Evolutionary conservation across 2,797 vertebrate species (phyloP), one percentile per base, ranked within the genome.

Genomic region (Rhinoraja longicauda): DNA sequence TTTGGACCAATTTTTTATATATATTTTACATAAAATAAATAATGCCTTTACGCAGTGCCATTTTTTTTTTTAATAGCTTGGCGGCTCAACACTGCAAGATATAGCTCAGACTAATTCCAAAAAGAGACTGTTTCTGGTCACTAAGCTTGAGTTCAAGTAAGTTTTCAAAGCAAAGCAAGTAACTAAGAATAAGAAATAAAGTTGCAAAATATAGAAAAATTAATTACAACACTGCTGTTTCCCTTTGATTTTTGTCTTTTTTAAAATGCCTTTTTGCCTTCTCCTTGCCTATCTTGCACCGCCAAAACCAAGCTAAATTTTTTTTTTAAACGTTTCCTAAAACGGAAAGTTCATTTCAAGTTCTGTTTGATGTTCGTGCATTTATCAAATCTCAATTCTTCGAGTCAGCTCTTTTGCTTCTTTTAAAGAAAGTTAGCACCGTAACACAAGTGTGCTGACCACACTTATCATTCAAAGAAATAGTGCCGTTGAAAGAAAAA

Each of bases 281-380:
- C 90, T 75, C 70, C 72, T 96, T 94, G 94, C 95, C 95, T 96
- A 97, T 96, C 95, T 96, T 96, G 96, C 94, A 96, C 95, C 95
- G 95, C 96, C 96, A 95, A 95, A 96, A 96, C 95, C 95, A 95
- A 96, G 95, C 95, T 95, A 95, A 94, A 95, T 95, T 96, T 96
- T 94, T 95, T 96, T 95, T 96, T 94, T 93, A 96, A 96, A 97
- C 97, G 98, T 98, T 98, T 98, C 98, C 97, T 98, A 98, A 98
- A 98, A 98, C 97, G 97, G 98, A 98, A 98, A 98, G 98, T 96
- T 97, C 96, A 97, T 97, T 97, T 97, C 95, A 97, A 97, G 97
- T 96, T 97, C 97, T 96, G 94, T 95, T 96, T 95, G 94, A 94
- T 96, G 96, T 96, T 95, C 96, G 94, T 97, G 96, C 96, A 93